Evolutionary conservation across 2,888 invertebrate genomes (phyloP).

Genomic region (Merodon equestris): DNA sequence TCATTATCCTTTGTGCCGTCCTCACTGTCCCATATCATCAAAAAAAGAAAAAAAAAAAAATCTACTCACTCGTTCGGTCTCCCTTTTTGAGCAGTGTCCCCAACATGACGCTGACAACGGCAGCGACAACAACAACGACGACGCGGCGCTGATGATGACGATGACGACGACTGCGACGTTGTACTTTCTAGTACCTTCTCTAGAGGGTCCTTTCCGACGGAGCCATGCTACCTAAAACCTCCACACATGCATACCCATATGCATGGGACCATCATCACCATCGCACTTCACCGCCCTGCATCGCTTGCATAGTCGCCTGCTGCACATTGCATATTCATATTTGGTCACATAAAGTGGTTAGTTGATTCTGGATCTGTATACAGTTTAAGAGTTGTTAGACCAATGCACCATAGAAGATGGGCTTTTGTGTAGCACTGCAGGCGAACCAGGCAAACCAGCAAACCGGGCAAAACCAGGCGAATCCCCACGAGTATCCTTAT

Average conservation of each 20-base stretch:
- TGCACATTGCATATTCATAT: constrained; percentile 65
- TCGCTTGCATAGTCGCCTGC: too few species aligned
- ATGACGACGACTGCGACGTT: constrained; percentile 50
- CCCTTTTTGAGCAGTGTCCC: not conserved
- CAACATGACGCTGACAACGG: constrained; percentile 3
- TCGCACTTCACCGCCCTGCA: constrained; percentile 21
- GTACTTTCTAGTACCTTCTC: constrained; percentile 65
- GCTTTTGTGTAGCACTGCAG: constrained; percentile 67
- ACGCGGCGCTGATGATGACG: constrained; percentile 1
- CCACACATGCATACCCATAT: constrained; percentile 11
- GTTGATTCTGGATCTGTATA: constrained; percentile 69
- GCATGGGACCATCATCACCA: constrained; percentile 16
- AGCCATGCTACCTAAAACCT: constrained; percentile 52
- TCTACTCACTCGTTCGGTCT: constrained; percentile 30
- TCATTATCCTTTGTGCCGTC: constrained; percentile 64
- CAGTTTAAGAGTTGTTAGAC: constrained; percentile 68
- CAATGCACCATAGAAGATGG: constrained; percentile 67
- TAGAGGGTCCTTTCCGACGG: constrained; percentile 62
- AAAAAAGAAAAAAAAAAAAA: too few species aligned
- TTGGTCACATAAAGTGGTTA: constrained; percentile 71
- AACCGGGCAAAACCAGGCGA: constrained; percentile 4
- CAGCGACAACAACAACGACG: constrained; percentile 9
- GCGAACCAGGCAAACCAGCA: too few species aligned
- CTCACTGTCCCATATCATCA: constrained; percentile 66
- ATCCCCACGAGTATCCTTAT: constrained; percentile 61